Conservation (phyloP, 2,797 vertebrate species). For the Mus caroli region DNA sequence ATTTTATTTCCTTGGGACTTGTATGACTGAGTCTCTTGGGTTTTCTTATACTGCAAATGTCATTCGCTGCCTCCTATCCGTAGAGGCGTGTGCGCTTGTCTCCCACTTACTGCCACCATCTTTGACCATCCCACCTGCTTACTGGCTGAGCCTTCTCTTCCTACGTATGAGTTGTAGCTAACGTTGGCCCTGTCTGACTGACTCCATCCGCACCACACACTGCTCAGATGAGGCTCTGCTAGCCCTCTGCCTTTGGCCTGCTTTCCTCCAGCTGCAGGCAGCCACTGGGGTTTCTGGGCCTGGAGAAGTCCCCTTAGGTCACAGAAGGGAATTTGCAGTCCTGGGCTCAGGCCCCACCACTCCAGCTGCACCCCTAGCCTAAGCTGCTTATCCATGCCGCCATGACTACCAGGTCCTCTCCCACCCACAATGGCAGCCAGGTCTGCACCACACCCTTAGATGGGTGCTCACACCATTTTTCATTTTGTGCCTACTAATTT, state of each 20-base stretch:
- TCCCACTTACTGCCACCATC: neutral
- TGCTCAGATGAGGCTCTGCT: neutral
- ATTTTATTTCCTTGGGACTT: neutral
- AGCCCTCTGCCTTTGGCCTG: neutral
- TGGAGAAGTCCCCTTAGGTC: neutral
- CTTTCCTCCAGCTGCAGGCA: neutral
- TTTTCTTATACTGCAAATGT: neutral
- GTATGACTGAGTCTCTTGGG: neutral
- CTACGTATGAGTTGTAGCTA: neutral
- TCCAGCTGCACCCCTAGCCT: neutral
- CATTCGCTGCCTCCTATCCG: neutral
- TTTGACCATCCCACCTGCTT: neutral
- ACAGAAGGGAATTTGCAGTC: neutral
- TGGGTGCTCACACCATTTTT: neutral
- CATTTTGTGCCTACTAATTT: neutral
- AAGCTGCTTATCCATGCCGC: neutral
- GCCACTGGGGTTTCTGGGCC: neutral
- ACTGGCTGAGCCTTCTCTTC: neutral
- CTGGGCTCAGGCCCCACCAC: neutral
- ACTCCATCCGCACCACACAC: neutral
- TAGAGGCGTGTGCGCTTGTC: fast-evolving
- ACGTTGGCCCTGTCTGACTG: neutral
- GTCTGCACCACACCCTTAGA: neutral
- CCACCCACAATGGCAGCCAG: fast-evolving
- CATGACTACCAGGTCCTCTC: neutral